Evolutionary conservation across 2,888 invertebrate species (phyloP).

Genomic region (Oscheius sp.): DNA sequence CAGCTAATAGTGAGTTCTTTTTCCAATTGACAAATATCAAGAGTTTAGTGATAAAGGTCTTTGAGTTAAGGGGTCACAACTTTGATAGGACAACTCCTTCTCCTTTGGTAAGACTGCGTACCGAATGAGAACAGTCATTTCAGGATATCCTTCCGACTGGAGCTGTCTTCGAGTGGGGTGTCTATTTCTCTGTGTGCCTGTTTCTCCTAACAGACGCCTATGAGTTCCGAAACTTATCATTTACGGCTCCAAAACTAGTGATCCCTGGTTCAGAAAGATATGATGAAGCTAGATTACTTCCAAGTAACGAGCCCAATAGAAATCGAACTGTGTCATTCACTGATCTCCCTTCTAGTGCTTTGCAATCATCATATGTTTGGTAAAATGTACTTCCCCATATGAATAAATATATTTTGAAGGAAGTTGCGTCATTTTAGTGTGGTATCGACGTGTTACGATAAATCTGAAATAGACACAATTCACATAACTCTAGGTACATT

Average conservation of each 20-base stretch:
- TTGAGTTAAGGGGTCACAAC: constrained; percentile 35
- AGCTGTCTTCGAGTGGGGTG: constrained; percentile 36
- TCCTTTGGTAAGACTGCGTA: constrained; percentile 21
- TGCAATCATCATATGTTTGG: constrained; percentile 30
- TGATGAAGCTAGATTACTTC: constrained; percentile 19
- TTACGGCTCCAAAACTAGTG: constrained; percentile 33
- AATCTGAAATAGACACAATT: too few species aligned
- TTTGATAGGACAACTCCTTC: constrained; percentile 36
- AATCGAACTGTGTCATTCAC: constrained; percentile 31
- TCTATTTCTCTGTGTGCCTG: constrained; percentile 34
- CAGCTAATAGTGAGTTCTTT: constrained; percentile 29
- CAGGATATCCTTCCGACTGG: constrained; percentile 25
- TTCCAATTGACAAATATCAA: background rate
- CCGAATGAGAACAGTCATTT: background rate
- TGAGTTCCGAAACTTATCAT: constrained; percentile 32
- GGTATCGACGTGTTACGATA: too few species aligned
- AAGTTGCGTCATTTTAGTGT: too few species aligned
- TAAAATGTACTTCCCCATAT: too few species aligned
- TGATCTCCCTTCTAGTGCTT: constrained; percentile 25
- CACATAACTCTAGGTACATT: too few species aligned
- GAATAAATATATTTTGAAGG: too few species aligned
- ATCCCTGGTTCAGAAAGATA: constrained; percentile 32
- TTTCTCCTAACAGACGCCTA: constrained; percentile 39
- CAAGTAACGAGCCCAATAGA: background rate
- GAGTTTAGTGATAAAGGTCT: constrained; percentile 36